Percentiles rank a stretch among this genome's conserved stretches.
Conservation (phyloP, 2,113 vertebrate genomes). For the Pygoscelis adeliae region DNA sequence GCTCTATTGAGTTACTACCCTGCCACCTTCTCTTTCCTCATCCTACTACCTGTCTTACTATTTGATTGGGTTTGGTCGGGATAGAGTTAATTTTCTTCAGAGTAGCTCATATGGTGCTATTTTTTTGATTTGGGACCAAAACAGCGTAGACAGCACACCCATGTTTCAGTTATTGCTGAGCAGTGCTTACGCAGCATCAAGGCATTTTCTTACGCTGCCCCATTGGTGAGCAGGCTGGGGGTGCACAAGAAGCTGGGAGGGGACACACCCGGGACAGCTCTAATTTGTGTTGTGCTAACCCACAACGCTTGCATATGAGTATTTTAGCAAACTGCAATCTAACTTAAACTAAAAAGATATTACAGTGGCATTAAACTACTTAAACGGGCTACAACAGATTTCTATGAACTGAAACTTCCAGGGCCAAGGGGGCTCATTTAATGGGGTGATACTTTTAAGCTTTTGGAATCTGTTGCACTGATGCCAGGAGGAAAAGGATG, state of each 20-base stretch:
- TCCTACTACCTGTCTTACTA: neutral
- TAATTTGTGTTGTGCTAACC: neutral
- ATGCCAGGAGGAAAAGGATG: neutral
- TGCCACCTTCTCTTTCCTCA: neutral
- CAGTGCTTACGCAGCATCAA: neutral
- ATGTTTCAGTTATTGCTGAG: neutral
- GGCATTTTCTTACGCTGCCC: neutral
- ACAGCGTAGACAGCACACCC: rapidly evolving
- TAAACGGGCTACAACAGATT: neutral
- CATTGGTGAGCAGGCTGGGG: neutral
- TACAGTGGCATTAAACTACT: neutral
- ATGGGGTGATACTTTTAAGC: neutral
- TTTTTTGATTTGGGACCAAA: neutral
- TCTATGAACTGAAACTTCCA: neutral
- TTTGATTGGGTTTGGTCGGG: neutral
- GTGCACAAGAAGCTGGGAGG: neutral
- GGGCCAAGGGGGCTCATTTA: neutral
- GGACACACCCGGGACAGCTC: neutral
- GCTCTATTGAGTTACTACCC: neutral
- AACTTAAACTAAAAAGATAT: neutral
- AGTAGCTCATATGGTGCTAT: rapidly evolving
- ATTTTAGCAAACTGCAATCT: neutral
- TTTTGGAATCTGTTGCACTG: neutral
- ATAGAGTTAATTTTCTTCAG: neutral
- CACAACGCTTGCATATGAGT: rapidly evolving